These are phyloP conservation scores for Calephelis perditalis DNA, from an alignment of 2,888 invertebrate genomes.

Conservation along the genomic window DNA sequence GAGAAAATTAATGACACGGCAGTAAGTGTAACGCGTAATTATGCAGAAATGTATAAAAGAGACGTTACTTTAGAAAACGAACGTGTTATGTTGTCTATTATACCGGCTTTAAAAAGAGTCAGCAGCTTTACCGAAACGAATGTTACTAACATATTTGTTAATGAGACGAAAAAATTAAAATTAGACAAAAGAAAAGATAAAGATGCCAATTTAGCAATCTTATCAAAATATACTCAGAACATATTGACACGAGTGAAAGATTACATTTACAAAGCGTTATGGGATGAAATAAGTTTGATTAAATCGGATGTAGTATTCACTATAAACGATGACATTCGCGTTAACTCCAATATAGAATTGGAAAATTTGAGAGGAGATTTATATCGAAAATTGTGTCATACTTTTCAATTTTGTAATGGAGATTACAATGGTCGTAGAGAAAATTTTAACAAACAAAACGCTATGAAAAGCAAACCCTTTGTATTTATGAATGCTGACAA, in stretches of 20 bases:
- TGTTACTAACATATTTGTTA: constrained; percentile 37
- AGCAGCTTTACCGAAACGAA: constrained; percentile 31
- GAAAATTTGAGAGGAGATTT: constrained; percentile 39
- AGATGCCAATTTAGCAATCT: constrained; percentile 35
- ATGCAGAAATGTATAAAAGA: constrained; percentile 50
- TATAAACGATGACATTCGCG: constrained; percentile 42
- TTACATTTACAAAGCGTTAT: constrained; percentile 25
- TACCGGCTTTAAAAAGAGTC: constrained; percentile 34
- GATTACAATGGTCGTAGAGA: constrained; percentile 28
- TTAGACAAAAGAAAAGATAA: constrained; percentile 39
- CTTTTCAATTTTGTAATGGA: constrained; percentile 48
- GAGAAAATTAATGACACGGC: constrained; percentile 44
- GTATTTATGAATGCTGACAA: constrained; percentile 25
- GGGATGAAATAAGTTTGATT: constrained; percentile 30
- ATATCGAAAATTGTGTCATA: constrained; percentile 39
- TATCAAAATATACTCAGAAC: constrained; percentile 38
- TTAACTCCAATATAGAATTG: constrained; percentile 46
- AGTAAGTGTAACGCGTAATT: constrained; percentile 44
- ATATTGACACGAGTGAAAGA: constrained; percentile 33
- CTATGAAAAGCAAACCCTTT: constrained; percentile 35
- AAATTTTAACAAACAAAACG: constrained; percentile 13
- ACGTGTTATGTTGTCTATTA: constrained; percentile 36
- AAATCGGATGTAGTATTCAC: constrained; percentile 36
- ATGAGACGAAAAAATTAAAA: constrained; percentile 35
- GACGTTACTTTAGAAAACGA: constrained; percentile 41